Evolutionary conservation across 2,888 invertebrate species (phyloP), one percentile per base, ranked within the genome.

Genomic region (Acrocera orbiculus): DNA sequence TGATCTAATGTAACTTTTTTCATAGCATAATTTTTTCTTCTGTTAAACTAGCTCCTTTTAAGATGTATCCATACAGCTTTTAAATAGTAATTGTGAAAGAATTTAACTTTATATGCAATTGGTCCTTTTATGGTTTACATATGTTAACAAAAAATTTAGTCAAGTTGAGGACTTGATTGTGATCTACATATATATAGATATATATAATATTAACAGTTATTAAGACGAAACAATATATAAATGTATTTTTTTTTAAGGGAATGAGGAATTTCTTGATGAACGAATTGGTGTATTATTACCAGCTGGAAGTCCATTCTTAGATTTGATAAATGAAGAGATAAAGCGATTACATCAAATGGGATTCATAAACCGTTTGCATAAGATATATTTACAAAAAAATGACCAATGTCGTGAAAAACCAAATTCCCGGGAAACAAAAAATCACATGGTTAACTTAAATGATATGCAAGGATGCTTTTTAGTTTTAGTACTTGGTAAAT

Each of bases 391-490:
- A 48, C 85, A 86, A 0, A 69, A 71, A 47, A 75, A 72, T 42
- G 81, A 87, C 56, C 73, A 76, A 40, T 90, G 89, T 50, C 82
- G 69, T 69, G 76, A 70, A 52, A 68, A 65, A 30, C 65, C 68
- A 2, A 56, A 67, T 14, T 55, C 63, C 10, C 63, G 73, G 0
- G 76, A 76, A 56, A 79, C 76, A n/a, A 74, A 74, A 40, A 86
- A 83, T 51, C 82, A 87, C 48, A 85, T 82, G 23, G 89, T 90
- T 26, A 83, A 85, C 53, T 66, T 89, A 44, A 70, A 76, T 32
- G 89, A 90, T 48, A 90, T 89, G 87, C 86, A 89, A 56, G 90
- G 89, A 9, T 87, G 85, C 16, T 89, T 89, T 60, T 77, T 86
- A 47, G 76, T 90, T 0, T 61, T 89, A 4, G 66, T 83, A 34